A percentile compares a stretch with the other conserved stretches of the same genome.
Conservation (phyloP, 2,113 vertebrate species). For the Dromas ardeola region DNA sequence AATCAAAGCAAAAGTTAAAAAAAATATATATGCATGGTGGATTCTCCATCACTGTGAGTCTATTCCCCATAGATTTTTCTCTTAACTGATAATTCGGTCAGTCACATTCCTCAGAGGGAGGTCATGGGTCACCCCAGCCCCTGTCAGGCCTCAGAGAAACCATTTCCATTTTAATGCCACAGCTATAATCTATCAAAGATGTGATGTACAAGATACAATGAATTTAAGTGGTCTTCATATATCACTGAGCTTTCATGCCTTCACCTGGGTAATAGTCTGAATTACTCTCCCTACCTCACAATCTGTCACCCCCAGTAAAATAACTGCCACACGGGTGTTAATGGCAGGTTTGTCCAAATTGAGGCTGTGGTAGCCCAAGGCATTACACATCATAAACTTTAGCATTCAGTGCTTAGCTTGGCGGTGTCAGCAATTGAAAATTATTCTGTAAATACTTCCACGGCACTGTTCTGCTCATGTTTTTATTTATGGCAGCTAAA, state of each 20-base stretch:
- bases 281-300: conserved; percentile 89
- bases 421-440: conserved; percentile 48
- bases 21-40: conserved; percentile 77
- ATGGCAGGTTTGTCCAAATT: conserved; percentile 84
- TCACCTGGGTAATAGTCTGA: conserved; percentile 91
- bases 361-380: conserved; percentile 73
- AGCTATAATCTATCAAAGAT: conserved; percentile 95
- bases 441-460: conserved; percentile 70
- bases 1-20: conserved; percentile 75
- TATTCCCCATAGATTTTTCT: conserved; percentile 86
- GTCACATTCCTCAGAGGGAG: conserved; percentile 87
- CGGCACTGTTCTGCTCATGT: conserved; percentile 34
- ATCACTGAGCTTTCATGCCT: conserved; percentile 88
- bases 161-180: conserved; percentile 99
- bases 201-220: conserved; percentile 92
- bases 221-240: conserved; percentile 93
- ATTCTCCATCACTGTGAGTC: conserved; percentile 77
- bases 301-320: conserved; percentile 87
- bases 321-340: conserved; percentile 81
- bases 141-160: conserved; percentile 89
- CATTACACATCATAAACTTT: conserved; percentile 82
- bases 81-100: conserved; percentile 90
- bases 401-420: conserved; percentile 66
- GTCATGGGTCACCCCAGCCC: conserved; percentile 84
- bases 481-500: conserved; percentile 75